Base-by-base conservation (phyloP, 2,113 vertebrate genomes). In the Poeciliopsis retropinna region DNA sequence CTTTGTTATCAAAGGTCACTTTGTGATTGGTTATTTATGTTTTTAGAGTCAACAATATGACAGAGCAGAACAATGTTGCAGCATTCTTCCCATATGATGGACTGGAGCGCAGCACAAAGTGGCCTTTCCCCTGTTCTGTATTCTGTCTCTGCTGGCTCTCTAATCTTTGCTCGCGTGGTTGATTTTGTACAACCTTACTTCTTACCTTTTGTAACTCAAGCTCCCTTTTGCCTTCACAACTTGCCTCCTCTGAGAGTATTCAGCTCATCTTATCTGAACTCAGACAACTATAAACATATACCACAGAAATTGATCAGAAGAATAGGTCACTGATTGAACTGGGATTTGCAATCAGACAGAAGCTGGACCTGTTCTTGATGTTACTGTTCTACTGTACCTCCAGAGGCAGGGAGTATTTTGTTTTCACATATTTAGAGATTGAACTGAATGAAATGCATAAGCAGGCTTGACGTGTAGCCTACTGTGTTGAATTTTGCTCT, bases 291-390 rank as follows among this genome's bases (percentile, higher is more conserved):
- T 57, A 60, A 77, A 74, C 60, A 60, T 3, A 29, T 39, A 60
- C 34, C 29, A 76, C 31, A 74, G 67, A 17, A 80, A 15, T 28
- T 27, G 14, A 64, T 13, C 29, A 67, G 7, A 64, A 76, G 75
- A 85, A 84, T 64, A 47, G 64, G 65, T 39, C 27, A 8, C 77
- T 87, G 82, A 85, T 84, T 91, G 76, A 64, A 65, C n/a, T 17
- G 31, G 25, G 2, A 47, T 72, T 32, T 67, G 41, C 76, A 89
- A 85, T 87, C 87, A 82, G 47, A 15, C 70, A 63, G 51, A 72
- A 65, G 57, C 29, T 71, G 10, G 64, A 75, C 51, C 41, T 28
- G 6, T 41, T 67, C 60, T 76, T 31, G 64, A 85, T 73, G 60
- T 5, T 31, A 30, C 27, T 60, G 63, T 51, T 74, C n/a, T 54